These are phyloP conservation scores for Phyllostomus hastatus DNA, from an alignment of 2,113 vertebrate genomes.

Conservation along the genomic window DNA sequence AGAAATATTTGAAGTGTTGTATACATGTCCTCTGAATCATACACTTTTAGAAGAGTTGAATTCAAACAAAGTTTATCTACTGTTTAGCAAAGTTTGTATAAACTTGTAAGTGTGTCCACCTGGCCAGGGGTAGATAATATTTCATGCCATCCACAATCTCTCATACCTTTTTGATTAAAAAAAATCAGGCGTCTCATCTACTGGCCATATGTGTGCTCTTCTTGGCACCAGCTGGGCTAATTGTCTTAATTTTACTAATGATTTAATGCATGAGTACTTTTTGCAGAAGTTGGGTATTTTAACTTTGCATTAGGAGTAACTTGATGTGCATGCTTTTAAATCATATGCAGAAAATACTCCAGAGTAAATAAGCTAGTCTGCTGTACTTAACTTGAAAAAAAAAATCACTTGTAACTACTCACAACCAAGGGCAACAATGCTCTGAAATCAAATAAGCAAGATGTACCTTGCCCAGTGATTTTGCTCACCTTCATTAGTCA, in stretches of 20 bases:
- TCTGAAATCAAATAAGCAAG: conserved; percentile 3
- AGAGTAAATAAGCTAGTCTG: conserved; percentile 26
- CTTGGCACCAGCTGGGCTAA: background rate
- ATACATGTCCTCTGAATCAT: background rate
- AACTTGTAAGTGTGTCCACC: background rate
- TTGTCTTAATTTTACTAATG: conserved; percentile 1
- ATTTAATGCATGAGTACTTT: background rate
- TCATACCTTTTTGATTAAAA: background rate
- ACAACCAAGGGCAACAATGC: background rate
- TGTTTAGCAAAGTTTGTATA: background rate
- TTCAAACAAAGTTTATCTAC: background rate
- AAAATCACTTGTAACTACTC: background rate
- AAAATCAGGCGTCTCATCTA: background rate
- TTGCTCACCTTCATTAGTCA: background rate
- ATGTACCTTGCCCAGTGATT: background rate
- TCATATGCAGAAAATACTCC: background rate
- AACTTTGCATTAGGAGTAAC: conserved; percentile 13
- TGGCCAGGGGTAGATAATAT: background rate
- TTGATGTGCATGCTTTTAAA: conserved; percentile 25
- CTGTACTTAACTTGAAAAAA: background rate
- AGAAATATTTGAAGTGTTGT: background rate
- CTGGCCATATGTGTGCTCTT: background rate
- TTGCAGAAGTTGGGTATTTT: background rate
- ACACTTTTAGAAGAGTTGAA: background rate
- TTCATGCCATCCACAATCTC: background rate